A percentile compares a stretch with the other conserved stretches of the same genome.
Evolutionary conservation across 2,113 vertebrate genomes (phyloP).

Genomic region (Gallinago undulata): DNA sequence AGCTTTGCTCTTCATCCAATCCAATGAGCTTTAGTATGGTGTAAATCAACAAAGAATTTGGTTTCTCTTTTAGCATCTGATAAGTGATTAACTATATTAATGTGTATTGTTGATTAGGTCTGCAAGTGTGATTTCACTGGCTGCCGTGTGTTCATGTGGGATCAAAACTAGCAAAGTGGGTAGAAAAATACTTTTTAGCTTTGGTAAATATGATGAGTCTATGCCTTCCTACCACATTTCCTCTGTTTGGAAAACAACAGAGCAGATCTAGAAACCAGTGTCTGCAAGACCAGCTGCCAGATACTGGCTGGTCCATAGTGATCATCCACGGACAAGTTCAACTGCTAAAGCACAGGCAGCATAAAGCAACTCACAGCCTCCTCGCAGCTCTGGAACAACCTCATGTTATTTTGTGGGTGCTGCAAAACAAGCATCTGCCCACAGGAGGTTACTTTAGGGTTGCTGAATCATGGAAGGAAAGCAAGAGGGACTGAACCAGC

Average conservation of each 20-base stretch:
- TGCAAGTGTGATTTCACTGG: background rate
- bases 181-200: background rate
- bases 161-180: background rate
- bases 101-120: background rate
- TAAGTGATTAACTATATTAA: background rate
- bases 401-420: background rate
- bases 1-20: background rate
- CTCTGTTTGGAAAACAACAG: background rate
- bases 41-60: background rate
- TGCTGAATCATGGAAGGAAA: background rate
- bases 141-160: background rate
- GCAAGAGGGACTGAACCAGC: background rate
- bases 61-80: background rate
- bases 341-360: background rate
- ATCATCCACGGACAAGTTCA: background rate
- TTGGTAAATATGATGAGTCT: background rate
- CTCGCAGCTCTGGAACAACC: background rate
- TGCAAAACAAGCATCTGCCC: background rate
- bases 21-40: background rate
- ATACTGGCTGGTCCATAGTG: accelerated
- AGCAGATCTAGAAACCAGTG: background rate
- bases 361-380: background rate
- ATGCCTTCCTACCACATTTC: background rate
- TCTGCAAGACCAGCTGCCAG: background rate
- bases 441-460: background rate